Evolutionary conservation across 2,888 invertebrate genomes (phyloP).

Genomic region (Nomada fucata): DNA sequence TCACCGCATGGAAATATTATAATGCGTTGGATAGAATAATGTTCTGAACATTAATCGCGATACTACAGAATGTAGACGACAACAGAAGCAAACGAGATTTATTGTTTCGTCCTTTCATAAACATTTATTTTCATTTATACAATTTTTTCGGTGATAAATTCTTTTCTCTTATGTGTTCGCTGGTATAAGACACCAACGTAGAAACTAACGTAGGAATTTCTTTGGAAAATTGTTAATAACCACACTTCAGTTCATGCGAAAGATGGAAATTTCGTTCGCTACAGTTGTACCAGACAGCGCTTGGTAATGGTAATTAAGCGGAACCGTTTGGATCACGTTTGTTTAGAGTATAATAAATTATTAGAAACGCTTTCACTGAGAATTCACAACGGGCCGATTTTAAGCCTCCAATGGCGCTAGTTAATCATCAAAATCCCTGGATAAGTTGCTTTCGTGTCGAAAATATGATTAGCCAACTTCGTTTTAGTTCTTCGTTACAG

Average conservation of each 20-base stretch:
- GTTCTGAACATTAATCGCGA: too few relatives aligned
- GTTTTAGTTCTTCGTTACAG: conserved; percentile 4
- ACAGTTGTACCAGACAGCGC: not conserved
- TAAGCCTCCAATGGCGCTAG: not conserved
- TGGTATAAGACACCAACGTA: too few relatives aligned
- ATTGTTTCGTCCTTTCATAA: too few relatives aligned
- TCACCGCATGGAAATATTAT: not conserved
- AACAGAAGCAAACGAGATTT: too few relatives aligned
- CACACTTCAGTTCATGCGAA: not conserved
- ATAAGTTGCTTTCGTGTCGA: conserved; percentile 27
- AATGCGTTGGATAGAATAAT: too few relatives aligned
- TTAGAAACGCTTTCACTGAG: not conserved
- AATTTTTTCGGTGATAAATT: too few relatives aligned
- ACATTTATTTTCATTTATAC: too few relatives aligned
- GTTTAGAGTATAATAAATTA: not conserved
- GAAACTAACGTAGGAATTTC: too few relatives aligned
- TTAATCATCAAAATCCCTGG: conserved; percentile 26
- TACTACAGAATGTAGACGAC: too few relatives aligned
- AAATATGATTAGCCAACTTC: not conserved
- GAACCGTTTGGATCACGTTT: conserved; percentile 8
- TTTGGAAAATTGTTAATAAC: too few relatives aligned
- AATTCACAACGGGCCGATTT: not conserved
- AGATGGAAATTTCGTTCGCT: not conserved
- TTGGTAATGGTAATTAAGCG: not conserved
- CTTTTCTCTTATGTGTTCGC: too few relatives aligned